A percentile compares a stretch with the other conserved stretches of the same genome.
phyloP scores from a whole-genome alignment of 2,888 invertebrate genomes.

The Ryuthela nishihirai region DNA sequence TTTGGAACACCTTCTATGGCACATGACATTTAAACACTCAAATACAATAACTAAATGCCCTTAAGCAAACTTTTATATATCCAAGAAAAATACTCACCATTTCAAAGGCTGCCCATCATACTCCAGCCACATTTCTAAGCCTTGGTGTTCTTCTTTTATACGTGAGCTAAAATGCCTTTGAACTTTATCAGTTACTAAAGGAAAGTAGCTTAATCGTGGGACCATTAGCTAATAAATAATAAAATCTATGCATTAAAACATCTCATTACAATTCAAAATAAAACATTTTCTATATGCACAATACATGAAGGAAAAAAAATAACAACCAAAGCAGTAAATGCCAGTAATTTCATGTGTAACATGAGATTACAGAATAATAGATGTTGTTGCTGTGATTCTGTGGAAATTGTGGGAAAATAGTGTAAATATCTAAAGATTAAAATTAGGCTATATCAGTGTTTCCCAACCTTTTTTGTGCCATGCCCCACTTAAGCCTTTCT shows the following conservation, averaged over 20 bases:
- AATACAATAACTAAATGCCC: too few species aligned
- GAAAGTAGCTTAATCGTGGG: slow-evolving; percentile 88
- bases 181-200: slow-evolving; percentile 91
- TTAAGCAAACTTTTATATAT: too few species aligned
- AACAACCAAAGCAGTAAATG: too few species aligned
- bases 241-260: neutral
- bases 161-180: slow-evolving; percentile 80
- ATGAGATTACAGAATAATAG: too few species aligned
- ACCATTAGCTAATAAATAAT: slow-evolving; percentile 65
- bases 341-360: too few species aligned
- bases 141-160: slow-evolving; percentile 73
- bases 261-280: neutral
- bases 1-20: too few species aligned
- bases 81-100: slow-evolving; percentile 61
- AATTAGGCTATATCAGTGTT: too few species aligned
- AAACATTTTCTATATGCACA: neutral
- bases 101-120: slow-evolving; percentile 86
- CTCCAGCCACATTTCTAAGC: slow-evolving; percentile 91
- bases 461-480: slow-evolving; percentile 27
- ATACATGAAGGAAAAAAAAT: too few species aligned
- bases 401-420: too few species aligned
- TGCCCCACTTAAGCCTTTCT: slow-evolving; percentile 22
- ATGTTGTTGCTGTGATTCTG: too few species aligned
- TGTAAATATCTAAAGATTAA: too few species aligned
- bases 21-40: too few species aligned